These are phyloP conservation scores for Selene dorsalis DNA, from an alignment of 2,797 vertebrate genomes.

Conservation along the genomic window DNA sequence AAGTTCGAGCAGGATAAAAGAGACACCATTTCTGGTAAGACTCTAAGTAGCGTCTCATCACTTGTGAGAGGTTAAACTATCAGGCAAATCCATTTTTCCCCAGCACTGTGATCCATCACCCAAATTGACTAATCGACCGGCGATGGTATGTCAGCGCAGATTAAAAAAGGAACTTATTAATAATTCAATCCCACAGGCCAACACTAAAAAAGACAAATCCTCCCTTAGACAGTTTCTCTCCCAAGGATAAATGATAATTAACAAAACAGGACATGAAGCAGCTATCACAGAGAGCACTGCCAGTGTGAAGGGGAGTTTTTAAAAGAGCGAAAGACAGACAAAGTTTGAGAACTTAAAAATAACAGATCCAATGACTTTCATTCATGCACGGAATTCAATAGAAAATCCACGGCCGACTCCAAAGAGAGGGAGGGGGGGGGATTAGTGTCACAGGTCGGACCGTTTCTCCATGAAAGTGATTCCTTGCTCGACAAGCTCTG, in stretches of 20 bases:
- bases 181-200: conserved; percentile 65
- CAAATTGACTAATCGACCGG: conserved; percentile 61
- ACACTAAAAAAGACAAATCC: conserved; percentile 57
- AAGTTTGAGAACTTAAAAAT: conserved; percentile 42
- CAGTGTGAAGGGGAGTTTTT: conserved; percentile 24
- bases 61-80: conserved; percentile 63
- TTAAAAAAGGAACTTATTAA: conserved; percentile 73
- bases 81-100: conserved; percentile 58
- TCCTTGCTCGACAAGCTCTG: conserved; percentile 41
- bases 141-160: conserved; percentile 53
- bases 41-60: conserved; percentile 43
- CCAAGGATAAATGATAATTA: conserved; percentile 61
- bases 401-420: conserved; percentile 62
- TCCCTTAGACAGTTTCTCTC: conserved; percentile 35
- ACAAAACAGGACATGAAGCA: conserved; percentile 33
- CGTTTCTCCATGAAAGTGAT: conserved; percentile 44
- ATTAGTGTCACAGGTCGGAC: conserved; percentile 40
- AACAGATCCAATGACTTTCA: conserved; percentile 43
- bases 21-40: conserved; percentile 32
- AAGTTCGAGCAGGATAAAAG: conserved; percentile 56
- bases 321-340: conserved; percentile 1
- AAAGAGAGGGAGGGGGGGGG: conserved; percentile 28
- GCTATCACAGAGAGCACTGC: conserved; percentile 10
- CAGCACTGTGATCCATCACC: conserved; percentile 66
- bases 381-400: conserved; percentile 57